Percentiles rank a stretch among this genome's conserved stretches.
These are phyloP conservation scores for Andrena flavipes DNA, from an alignment of 2,888 invertebrate genomes.

Conservation along the genomic window DNA sequence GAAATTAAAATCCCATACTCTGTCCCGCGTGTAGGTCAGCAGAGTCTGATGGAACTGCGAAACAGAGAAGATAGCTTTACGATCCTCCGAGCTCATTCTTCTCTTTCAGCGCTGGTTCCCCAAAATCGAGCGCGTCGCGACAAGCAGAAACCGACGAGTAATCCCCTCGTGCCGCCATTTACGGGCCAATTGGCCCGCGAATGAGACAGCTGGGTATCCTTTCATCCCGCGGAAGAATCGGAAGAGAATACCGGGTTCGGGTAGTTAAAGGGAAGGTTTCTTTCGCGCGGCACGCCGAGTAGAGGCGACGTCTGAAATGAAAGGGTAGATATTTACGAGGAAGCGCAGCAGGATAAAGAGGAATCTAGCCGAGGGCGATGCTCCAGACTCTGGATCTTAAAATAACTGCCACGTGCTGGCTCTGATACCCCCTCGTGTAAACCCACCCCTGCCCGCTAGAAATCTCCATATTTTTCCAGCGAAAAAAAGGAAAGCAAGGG, in stretches of 20 bases:
- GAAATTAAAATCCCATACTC: slow-evolving; percentile 96
- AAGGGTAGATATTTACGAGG: slow-evolving; percentile 61
- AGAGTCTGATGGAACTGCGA: slow-evolving; percentile 95
- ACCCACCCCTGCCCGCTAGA: slow-evolving; percentile 10
- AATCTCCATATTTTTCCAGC: slow-evolving; percentile 5
- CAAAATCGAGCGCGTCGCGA: not conserved
- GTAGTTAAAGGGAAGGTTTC: slow-evolving; percentile 30
- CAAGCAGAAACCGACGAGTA: not conserved
- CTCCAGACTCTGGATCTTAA: slow-evolving; percentile 45
- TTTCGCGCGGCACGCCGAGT: slow-evolving; percentile 19
- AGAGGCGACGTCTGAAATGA: slow-evolving; percentile 45
- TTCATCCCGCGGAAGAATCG: slow-evolving; percentile 33
- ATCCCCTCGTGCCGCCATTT: not conserved
- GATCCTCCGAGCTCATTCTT: not conserved
- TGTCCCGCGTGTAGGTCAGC: slow-evolving; percentile 94
- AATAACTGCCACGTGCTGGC: slow-evolving; percentile 45
- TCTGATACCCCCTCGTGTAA: slow-evolving; percentile 26
- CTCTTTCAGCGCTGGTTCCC: not conserved
- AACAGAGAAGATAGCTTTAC: slow-evolving; percentile 62
- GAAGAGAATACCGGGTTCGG: slow-evolving; percentile 24
- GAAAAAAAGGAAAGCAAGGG: not conserved
- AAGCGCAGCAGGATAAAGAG: slow-evolving; percentile 49
- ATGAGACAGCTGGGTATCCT: slow-evolving; percentile 20
- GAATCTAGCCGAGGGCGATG: slow-evolving; percentile 52
- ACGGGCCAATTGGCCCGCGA: not conserved